Conservation (phyloP, 2,888 invertebrate species). For the Molanna angustata region DNA sequence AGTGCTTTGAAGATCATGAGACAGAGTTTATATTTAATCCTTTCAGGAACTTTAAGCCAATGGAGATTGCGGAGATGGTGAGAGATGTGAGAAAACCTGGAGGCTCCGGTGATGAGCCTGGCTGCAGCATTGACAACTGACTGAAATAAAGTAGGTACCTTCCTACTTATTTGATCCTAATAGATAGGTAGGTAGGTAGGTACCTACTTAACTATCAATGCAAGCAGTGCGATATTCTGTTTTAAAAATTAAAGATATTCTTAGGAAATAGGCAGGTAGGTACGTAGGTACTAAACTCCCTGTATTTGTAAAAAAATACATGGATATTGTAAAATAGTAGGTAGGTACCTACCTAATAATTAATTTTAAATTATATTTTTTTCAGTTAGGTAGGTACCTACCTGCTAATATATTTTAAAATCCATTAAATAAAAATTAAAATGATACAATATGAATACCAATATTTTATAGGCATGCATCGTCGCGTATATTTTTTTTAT, state of each 20-base stretch:
- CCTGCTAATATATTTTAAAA: too few species aligned
- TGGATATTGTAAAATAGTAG: background rate
- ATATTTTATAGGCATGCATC: constrained; percentile 44
- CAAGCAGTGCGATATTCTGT: background rate
- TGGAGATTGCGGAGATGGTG: too few species aligned
- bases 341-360: background rate
- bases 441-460: constrained; percentile 30
- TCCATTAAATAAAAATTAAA: background rate
- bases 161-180: too few species aligned
- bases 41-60: too few species aligned
- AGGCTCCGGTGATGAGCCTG: too few species aligned
- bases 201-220: background rate
- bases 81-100: too few species aligned
- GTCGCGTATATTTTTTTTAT: constrained; percentile 48
- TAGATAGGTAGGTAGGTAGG: background rate
- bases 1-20: too few species aligned
- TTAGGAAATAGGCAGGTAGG: background rate
- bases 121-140: too few species aligned
- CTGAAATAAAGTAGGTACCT: too few species aligned
- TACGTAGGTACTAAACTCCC: background rate
- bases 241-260: background rate
- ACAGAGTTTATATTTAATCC: too few species aligned
- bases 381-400: too few species aligned
- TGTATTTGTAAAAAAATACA: background rate
- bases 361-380: constrained; percentile 30